phyloP scores from a whole-genome alignment of 2,797 vertebrate genomes.

The Chelidonichthys spinosus region DNA sequence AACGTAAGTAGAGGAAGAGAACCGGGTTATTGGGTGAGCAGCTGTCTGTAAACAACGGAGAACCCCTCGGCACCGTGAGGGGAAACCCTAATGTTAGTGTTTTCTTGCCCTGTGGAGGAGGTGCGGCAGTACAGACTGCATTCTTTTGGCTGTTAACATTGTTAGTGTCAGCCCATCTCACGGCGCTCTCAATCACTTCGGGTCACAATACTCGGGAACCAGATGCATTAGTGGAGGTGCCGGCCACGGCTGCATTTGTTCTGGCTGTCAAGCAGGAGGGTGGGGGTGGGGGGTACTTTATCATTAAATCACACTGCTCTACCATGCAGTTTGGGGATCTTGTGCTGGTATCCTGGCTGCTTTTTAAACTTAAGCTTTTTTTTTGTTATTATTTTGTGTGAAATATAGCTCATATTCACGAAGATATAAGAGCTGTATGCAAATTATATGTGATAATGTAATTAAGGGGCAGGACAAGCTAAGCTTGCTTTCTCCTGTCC shows the following conservation, averaged over 20 bases:
- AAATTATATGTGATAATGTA: too few species aligned
- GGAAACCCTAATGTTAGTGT: slow-evolving; percentile 62
- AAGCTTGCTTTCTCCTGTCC: too few species aligned
- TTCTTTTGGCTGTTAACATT: slow-evolving; percentile 73
- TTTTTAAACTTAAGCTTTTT: too few species aligned
- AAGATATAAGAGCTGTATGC: too few species aligned
- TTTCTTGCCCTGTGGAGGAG: slow-evolving; percentile 60
- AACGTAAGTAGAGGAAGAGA: slow-evolving; percentile 61
- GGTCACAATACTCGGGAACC: slow-evolving; percentile 78
- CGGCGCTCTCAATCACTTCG: slow-evolving; percentile 81
- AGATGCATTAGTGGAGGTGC: slow-evolving; percentile 72
- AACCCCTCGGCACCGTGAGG: slow-evolving; percentile 68
- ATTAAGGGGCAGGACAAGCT: too few species aligned
- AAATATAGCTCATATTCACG: background rate
- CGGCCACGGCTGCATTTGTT: slow-evolving; percentile 70
- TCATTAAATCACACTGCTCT: slow-evolving; percentile 35
- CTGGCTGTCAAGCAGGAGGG: slow-evolving; percentile 53
- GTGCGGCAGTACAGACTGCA: slow-evolving; percentile 64
- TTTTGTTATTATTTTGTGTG: background rate
- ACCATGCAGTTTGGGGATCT: slow-evolving; percentile 24
- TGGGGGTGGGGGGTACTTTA: slow-evolving; percentile 28
- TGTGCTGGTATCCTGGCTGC: slow-evolving; percentile 28
- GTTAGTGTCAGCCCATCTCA: slow-evolving; percentile 81
- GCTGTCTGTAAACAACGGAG: slow-evolving; percentile 78
- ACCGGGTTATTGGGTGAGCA: slow-evolving; percentile 76